A percentile compares a stretch with the other conserved stretches of the same genome.
Conservation (phyloP, 2,888 invertebrate species). For the Platycheirus rosarum region DNA sequence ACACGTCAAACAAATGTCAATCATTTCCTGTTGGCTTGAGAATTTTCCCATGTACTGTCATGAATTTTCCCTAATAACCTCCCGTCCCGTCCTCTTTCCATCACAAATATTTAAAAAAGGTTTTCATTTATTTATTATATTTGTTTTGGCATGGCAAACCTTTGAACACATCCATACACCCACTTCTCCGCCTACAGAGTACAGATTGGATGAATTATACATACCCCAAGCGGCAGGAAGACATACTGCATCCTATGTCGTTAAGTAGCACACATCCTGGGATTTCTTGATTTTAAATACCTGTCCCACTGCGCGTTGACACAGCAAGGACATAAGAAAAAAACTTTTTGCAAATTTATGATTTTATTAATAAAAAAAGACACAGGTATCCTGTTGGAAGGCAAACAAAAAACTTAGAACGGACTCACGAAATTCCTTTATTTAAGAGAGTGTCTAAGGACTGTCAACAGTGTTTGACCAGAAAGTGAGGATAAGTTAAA, state of each 20-base stretch:
- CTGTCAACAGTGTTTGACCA: conserved; percentile 2
- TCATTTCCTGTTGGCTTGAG: conserved; percentile 56
- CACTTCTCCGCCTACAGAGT: conserved; percentile 15
- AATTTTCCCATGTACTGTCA: conserved; percentile 44
- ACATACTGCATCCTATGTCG: conserved; percentile 16
- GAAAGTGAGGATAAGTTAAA: neutral
- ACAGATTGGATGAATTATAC: conserved; percentile 28
- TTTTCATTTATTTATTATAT: conserved; percentile 68
- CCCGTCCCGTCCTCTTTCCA: neutral
- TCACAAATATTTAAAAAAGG: conserved; percentile 54
- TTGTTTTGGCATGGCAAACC: conserved; percentile 48
- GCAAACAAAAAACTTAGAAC: neutral
- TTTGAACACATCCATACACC: conserved; percentile 19
- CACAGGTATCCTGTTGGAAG: conserved; percentile 37
- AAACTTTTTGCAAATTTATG: conserved; percentile 37
- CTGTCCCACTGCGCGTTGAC: conserved; percentile 28
- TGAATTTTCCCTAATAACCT: conserved; percentile 57
- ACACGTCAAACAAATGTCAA: conserved; percentile 52
- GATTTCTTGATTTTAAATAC: conserved; percentile 59
- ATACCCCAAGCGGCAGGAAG: neutral
- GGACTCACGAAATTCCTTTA: conserved; percentile 35
- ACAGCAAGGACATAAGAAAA: conserved; percentile 18
- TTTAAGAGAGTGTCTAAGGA: conserved; percentile 43
- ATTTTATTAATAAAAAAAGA: conserved; percentile 59
- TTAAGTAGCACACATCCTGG: conserved; percentile 17